A percentile compares a stretch with the other conserved stretches of the same genome.
These are phyloP conservation scores for Procambarus virginalis DNA, from an alignment of 1,140 invertebrate species.

Conservation along the genomic window DNA sequence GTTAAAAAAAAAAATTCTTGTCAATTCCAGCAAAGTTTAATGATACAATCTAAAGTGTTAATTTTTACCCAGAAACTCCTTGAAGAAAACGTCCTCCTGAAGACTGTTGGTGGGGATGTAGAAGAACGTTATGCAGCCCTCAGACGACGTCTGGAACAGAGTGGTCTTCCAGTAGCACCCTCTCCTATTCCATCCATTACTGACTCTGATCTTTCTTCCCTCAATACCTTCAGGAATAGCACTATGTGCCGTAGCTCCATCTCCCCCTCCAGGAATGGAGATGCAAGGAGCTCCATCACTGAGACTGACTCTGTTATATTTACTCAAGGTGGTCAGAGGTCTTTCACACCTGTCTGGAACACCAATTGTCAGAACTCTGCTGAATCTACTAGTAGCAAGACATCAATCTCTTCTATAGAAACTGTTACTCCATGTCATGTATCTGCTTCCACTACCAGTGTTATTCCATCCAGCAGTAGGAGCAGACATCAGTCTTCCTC, in stretches of 20 bases:
- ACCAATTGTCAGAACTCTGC: constrained; percentile 12
- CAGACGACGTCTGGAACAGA: constrained; percentile 77
- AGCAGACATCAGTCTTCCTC: constrained; percentile 26
- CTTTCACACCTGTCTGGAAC: constrained; percentile 33
- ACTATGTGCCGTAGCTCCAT: constrained; percentile 49
- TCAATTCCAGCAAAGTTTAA: no score
- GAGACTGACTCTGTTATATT: constrained; percentile 64
- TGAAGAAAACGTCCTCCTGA: constrained; percentile 84
- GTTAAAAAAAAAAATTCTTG: no score
- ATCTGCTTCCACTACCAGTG: constrained; percentile 36
- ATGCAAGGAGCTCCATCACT: constrained; percentile 32
- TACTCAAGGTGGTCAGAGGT: constrained; percentile 29
- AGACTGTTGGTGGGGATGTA: constrained; percentile 85
- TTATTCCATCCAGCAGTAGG: constrained; percentile 17
- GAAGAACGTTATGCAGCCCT: constrained; percentile 83
- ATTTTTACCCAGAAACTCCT: constrained; percentile 80
- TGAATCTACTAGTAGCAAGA: constrained; percentile 26
- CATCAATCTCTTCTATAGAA: constrained; percentile 28
- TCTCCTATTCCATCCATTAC: constrained; percentile 64
- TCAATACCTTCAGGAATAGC: constrained; percentile 58
- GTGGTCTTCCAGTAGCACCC: constrained; percentile 71
- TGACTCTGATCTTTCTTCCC: constrained; percentile 68
- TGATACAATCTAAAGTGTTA: neutral
- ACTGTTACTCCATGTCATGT: constrained; percentile 28
- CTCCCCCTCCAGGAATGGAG: constrained; percentile 30